Conservation (phyloP, 1,140 invertebrate genomes). For the Bicyclus anynana region DNA sequence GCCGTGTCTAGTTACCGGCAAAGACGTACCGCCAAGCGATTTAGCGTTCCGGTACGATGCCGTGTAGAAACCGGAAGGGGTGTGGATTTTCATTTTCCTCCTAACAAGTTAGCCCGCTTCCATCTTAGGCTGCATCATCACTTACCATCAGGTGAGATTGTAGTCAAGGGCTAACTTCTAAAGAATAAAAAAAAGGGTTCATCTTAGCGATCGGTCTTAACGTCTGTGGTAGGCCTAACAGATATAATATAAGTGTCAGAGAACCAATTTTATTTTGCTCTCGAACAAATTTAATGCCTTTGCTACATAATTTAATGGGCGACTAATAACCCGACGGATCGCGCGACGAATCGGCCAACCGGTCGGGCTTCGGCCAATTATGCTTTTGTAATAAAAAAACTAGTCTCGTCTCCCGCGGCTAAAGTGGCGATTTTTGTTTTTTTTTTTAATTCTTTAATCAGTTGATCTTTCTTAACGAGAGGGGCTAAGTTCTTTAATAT, state of each 20-base stretch:
- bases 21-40: no score
- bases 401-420: conserved; percentile 21
- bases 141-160: no score
- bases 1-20: no score
- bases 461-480: conserved; percentile 5
- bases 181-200: no score
- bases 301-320: conserved; percentile 54
- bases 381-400: conserved; percentile 26
- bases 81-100: no score
- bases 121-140: no score
- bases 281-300: conserved; percentile 46
- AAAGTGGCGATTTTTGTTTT: conserved; percentile 18
- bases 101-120: no score
- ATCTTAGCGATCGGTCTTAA: no score
- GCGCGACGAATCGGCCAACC: conserved; percentile 51
- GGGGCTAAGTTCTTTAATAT: conserved; percentile 1
- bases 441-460: conserved; percentile 4
- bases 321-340: conserved; percentile 49
- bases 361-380: conserved; percentile 30
- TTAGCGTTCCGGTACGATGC: no score
- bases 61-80: no score
- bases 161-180: no score
- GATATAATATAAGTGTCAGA: conserved; percentile 42
- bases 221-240: not conserved
- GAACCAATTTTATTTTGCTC: conserved; percentile 48